These are phyloP conservation scores for Drosophila kurseongensis DNA, from an alignment of 1,140 invertebrate genomes.

Conservation along the genomic window DNA sequence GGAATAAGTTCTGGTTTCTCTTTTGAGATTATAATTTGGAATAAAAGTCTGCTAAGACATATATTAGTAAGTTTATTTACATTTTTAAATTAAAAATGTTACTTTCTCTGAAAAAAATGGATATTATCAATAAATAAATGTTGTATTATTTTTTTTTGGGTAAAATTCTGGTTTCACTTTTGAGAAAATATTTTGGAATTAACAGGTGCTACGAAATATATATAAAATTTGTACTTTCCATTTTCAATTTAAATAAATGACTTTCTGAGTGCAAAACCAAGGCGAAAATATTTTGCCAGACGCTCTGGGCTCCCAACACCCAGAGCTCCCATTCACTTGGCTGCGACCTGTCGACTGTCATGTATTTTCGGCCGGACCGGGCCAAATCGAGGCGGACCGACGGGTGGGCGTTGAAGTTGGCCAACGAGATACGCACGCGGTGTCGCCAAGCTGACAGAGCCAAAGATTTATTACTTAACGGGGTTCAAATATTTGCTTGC, in stretches of 20 bases:
- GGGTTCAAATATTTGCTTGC: conserved; percentile 33
- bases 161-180: too few relatives aligned
- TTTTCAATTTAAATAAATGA: not conserved
- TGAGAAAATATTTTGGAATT: too few relatives aligned
- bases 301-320: conserved; percentile 23
- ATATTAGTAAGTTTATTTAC: too few relatives aligned
- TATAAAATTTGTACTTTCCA: too few relatives aligned
- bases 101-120: too few relatives aligned
- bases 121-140: too few relatives aligned
- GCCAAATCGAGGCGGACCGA: conserved; percentile 15
- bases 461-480: conserved; percentile 49
- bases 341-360: conserved; percentile 37
- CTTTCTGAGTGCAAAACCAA: conserved; percentile 10
- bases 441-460: conserved; percentile 48
- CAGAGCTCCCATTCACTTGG: conserved; percentile 48
- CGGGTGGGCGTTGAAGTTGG: conserved; percentile 58
- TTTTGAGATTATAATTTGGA: too few relatives aligned
- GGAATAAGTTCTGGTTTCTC: too few relatives aligned
- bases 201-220: too few relatives aligned
- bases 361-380: conserved; percentile 29
- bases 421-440: conserved; percentile 47
- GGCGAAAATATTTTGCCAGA: conserved; percentile 8
- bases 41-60: too few relatives aligned
- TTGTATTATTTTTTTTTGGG: too few relatives aligned
- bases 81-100: too few relatives aligned